These are phyloP conservation scores for Aramus guarauna DNA, from an alignment of 2,113 vertebrate genomes.

Conservation along the genomic window DNA sequence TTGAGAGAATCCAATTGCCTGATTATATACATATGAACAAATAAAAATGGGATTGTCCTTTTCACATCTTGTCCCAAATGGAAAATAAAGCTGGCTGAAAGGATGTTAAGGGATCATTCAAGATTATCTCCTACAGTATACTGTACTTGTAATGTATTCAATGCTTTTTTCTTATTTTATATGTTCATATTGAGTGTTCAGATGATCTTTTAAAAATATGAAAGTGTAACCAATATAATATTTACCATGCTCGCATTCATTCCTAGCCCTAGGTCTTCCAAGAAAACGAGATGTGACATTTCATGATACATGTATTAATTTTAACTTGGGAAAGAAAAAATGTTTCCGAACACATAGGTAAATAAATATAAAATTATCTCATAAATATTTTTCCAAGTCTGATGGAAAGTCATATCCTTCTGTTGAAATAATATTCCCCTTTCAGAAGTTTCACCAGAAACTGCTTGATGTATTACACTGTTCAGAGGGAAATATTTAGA, in stretches of 20 bases:
- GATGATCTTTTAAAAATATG: conserved; percentile 19
- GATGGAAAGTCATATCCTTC: neutral
- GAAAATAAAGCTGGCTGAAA: neutral
- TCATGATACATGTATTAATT: conserved; percentile 26
- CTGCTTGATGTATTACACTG: neutral
- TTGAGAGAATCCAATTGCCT: neutral
- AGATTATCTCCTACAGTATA: neutral
- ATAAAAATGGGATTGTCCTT: neutral
- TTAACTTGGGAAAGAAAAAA: conserved; percentile 32
- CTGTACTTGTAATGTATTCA: neutral
- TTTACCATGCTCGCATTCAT: neutral
- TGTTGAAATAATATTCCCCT: neutral
- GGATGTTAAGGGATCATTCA: neutral
- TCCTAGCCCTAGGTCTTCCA: conserved; percentile 16
- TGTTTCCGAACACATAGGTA: neutral
- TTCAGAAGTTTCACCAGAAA: neutral
- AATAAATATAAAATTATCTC: conserved; percentile 3
- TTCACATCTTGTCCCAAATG: neutral
- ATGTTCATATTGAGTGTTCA: neutral
- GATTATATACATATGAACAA: neutral
- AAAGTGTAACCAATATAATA: conserved; percentile 27
- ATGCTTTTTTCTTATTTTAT: neutral
- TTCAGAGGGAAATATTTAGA: conserved; percentile 12
- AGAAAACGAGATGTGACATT: conserved; percentile 42
- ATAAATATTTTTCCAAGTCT: neutral